These are phyloP conservation scores for Rhegmatorhina hoffmannsi DNA, from an alignment of 2,113 vertebrate genomes.

Conservation along the genomic window DNA sequence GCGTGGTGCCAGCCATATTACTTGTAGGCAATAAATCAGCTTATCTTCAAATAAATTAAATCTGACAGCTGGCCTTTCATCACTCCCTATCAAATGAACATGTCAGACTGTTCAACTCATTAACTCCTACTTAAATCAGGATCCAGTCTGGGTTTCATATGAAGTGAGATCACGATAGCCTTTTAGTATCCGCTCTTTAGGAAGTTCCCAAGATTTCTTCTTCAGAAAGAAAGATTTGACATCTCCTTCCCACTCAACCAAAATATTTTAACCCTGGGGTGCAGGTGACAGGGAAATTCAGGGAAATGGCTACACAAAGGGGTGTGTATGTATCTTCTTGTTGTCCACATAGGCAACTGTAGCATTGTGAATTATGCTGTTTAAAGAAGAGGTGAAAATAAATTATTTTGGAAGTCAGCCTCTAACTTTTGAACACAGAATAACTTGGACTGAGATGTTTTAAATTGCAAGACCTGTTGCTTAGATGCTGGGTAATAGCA, in stretches of 20 bases:
- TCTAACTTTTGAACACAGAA: background rate
- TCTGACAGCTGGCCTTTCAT: conserved; percentile 60
- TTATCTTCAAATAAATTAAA: conserved; percentile 60
- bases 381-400: background rate
- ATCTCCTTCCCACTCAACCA: background rate
- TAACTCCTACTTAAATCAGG: conserved; percentile 46
- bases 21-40: conserved; percentile 65
- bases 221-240: background rate
- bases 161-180: background rate
- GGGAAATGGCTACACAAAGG: background rate
- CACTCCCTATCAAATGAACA: conserved; percentile 48
- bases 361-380: background rate
- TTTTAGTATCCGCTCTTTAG: background rate
- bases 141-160: conserved; percentile 19
- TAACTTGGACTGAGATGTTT: background rate
- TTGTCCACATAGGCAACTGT: background rate
- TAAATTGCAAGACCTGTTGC: background rate
- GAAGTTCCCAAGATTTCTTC: background rate
- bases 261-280: background rate
- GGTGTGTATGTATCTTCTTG: background rate
- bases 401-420: background rate
- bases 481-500: background rate
- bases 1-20: background rate
- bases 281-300: background rate
- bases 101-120: conserved; percentile 53